Evolutionary conservation across 2,888 invertebrate species (phyloP).

Genomic region (Xestia ashworthii): DNA sequence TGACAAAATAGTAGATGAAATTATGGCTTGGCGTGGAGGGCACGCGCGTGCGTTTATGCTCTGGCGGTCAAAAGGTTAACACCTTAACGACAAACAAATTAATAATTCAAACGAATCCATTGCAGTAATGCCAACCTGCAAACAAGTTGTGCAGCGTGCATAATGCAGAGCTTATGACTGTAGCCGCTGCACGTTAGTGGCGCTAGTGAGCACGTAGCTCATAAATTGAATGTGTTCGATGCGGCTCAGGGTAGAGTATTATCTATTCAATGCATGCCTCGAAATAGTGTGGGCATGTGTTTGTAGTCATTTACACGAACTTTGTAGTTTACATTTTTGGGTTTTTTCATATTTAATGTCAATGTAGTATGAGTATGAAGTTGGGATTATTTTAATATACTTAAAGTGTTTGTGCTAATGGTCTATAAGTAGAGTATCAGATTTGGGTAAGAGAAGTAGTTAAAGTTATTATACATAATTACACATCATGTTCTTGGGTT

Average conservation of each 20-base stretch:
- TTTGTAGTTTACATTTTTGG: neutral
- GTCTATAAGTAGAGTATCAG: neutral
- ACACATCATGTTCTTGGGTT: neutral
- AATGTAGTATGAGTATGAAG: neutral
- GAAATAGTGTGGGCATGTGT: slow-evolving; percentile 46
- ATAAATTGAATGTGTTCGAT: slow-evolving; percentile 60
- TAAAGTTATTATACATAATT: neutral
- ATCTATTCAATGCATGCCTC: slow-evolving; percentile 53
- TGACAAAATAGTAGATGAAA: too few species aligned
- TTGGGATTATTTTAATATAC: neutral
- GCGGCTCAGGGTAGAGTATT: slow-evolving; percentile 46
- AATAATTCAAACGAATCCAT: slow-evolving; percentile 16
- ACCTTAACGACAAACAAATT: neutral
- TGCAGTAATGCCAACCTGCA: slow-evolving; percentile 36
- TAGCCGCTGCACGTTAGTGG: slow-evolving; percentile 1
- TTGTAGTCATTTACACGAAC: slow-evolving; percentile 24
- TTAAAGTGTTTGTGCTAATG: neutral
- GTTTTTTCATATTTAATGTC: slow-evolving; percentile 2
- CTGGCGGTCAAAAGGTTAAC: too few species aligned
- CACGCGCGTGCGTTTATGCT: too few species aligned
- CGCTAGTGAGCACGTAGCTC: slow-evolving; percentile 53
- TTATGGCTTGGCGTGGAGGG: too few species aligned
- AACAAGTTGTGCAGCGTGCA: slow-evolving; percentile 48
- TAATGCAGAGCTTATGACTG: slow-evolving; percentile 53
- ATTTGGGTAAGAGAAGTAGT: neutral